Percentiles rank a stretch among this genome's conserved stretches.
Evolutionary conservation across 2,888 invertebrate species (phyloP).

Genomic region (Pimpla rufipes): DNA sequence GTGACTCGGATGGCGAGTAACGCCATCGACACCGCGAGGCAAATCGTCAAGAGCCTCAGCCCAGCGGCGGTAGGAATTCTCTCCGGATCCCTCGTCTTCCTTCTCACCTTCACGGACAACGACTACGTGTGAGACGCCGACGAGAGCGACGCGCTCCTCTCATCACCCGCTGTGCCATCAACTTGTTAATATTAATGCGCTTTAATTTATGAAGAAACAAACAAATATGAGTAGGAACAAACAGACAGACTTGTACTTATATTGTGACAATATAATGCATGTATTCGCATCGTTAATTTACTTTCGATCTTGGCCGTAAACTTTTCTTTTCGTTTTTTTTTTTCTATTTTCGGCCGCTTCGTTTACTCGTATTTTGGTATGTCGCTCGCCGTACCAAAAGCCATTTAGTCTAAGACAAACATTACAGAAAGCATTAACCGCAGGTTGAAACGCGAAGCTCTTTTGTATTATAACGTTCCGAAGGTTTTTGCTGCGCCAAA

Average conservation of each 20-base stretch:
- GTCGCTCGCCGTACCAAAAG: too few species aligned
- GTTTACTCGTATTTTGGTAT: too few species aligned
- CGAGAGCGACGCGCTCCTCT: background rate
- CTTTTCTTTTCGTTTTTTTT: too few species aligned
- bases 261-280: slow-evolving; percentile 23
- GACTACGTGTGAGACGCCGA: slow-evolving; percentile 52
- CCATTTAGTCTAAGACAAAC: background rate
- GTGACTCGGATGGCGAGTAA: slow-evolving; percentile 39
- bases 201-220: slow-evolving; percentile 24
- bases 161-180: slow-evolving; percentile 8
- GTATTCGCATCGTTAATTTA: background rate
- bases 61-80: slow-evolving; percentile 68
- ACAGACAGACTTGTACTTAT: slow-evolving; percentile 2
- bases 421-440: background rate
- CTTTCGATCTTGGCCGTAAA: too few species aligned
- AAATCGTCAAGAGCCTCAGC: slow-evolving; percentile 58
- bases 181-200: slow-evolving; percentile 20
- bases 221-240: background rate
- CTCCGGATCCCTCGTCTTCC: slow-evolving; percentile 68
- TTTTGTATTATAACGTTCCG: background rate
- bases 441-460: background rate
- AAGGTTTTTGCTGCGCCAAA: background rate
- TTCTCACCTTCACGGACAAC: slow-evolving; percentile 69
- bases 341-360: background rate
- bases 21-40: slow-evolving; percentile 29